phyloP scores from a whole-genome alignment of 2,113 vertebrate genomes.

The Lepus americanus region DNA sequence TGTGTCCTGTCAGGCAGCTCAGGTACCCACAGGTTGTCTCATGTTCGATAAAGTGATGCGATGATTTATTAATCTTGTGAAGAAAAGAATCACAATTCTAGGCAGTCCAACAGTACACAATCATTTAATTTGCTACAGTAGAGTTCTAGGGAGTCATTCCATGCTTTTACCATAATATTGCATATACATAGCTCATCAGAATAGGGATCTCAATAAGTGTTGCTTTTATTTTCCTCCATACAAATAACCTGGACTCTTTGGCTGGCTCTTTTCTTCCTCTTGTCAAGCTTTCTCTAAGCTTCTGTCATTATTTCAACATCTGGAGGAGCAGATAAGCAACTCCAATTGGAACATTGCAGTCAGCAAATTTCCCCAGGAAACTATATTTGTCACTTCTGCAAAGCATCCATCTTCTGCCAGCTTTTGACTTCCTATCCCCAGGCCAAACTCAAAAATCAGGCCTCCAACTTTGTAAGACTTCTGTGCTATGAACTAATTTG shows the following conservation, averaged over 20 bases:
- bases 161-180: not conserved
- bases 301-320: slow-evolving; percentile 82
- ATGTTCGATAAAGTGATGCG: slow-evolving; percentile 29
- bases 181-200: slow-evolving; percentile 12
- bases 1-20: not conserved
- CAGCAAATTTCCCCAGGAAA: slow-evolving; percentile 83
- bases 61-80: slow-evolving; percentile 15
- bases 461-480: slow-evolving; percentile 48
- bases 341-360: slow-evolving; percentile 77
- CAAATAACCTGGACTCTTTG: slow-evolving; percentile 53
- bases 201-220: not conserved
- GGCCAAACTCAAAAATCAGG: slow-evolving; percentile 70
- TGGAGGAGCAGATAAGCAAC: slow-evolving; percentile 82
- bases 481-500: slow-evolving; percentile 43
- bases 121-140: not conserved
- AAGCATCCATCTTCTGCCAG: slow-evolving; percentile 79
- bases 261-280: slow-evolving; percentile 57
- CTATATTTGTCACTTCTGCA: slow-evolving; percentile 80
- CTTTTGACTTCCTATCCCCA: slow-evolving; percentile 79
- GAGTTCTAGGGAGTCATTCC: not conserved
- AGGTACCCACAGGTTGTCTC: not conserved
- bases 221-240: slow-evolving; percentile 58
- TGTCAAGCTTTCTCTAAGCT: slow-evolving; percentile 71
- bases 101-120: not conserved
- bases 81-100: not conserved